Evolutionary conservation across 2,797 vertebrate genomes (phyloP).

Genomic region (Diglossa cyanea): DNA sequence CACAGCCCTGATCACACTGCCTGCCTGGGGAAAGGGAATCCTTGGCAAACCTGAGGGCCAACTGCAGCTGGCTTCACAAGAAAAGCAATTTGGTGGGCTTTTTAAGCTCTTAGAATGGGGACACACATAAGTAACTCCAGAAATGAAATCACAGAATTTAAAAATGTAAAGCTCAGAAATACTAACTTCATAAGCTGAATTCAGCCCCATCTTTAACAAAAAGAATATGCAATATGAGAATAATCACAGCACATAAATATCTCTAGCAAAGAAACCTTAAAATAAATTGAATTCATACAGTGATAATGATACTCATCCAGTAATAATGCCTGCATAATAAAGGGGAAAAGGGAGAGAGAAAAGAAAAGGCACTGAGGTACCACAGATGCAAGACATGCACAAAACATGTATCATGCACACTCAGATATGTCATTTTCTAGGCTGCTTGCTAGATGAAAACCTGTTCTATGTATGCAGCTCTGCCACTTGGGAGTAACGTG

Average conservation of each 20-base stretch:
- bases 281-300: neutral
- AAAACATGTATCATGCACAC: neutral
- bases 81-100: neutral
- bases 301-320: neutral
- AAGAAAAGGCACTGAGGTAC: neutral
- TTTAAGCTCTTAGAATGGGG: neutral
- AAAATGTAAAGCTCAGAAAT: neutral
- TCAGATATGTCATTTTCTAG: neutral
- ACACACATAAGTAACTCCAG: neutral
- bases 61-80: neutral
- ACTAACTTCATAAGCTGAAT: neutral
- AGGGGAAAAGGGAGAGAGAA: neutral
- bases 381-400: neutral
- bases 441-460: neutral
- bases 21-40: neutral
- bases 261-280: neutral
- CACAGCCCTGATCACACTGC: neutral
- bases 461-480: neutral
- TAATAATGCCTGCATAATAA: conserved; percentile 18
- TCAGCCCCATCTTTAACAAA: neutral
- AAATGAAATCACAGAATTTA: neutral
- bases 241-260: neutral
- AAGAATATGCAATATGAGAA: neutral
- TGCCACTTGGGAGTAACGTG: neutral
- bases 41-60: neutral